Evolutionary conservation across 2,797 vertebrate genomes (phyloP).

Genomic region (Acanthis flammea): DNA sequence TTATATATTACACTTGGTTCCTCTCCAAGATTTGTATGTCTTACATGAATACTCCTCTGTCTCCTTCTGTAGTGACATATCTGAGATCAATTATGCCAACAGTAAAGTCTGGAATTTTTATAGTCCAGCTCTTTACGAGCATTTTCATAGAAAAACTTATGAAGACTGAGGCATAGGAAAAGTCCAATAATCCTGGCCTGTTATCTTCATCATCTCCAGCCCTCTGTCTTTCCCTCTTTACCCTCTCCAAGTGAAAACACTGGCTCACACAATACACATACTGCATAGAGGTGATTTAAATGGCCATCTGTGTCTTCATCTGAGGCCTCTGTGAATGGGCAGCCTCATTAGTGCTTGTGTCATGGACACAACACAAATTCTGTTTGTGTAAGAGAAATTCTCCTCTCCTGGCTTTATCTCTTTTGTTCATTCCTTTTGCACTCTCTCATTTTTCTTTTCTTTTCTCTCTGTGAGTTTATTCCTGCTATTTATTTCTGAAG

Average conservation of each 20-base stretch:
- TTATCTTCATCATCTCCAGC: slow-evolving; percentile 57
- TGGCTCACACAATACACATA: slow-evolving; percentile 6
- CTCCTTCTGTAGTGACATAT: slow-evolving; percentile 56
- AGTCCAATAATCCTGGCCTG: slow-evolving; percentile 46
- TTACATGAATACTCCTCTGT: slow-evolving; percentile 57
- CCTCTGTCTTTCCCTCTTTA: slow-evolving; percentile 33
- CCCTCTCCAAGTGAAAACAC: slow-evolving; percentile 22
- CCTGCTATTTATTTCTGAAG: background rate
- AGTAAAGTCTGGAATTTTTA: slow-evolving; percentile 63
- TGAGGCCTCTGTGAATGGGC: background rate
- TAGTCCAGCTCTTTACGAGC: slow-evolving; percentile 25
- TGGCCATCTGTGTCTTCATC: slow-evolving; percentile 45
- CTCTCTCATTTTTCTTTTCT: background rate
- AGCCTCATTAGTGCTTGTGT: slow-evolving; percentile 47
- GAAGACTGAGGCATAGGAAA: slow-evolving; percentile 45
- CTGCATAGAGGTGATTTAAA: slow-evolving; percentile 30
- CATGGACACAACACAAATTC: slow-evolving; percentile 7
- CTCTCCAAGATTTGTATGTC: slow-evolving; percentile 43
- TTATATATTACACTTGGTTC: slow-evolving; percentile 38
- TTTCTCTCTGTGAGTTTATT: background rate
- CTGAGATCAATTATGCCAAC: slow-evolving; percentile 59
- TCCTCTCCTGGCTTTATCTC: slow-evolving; percentile 7
- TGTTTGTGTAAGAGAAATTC: slow-evolving; percentile 46
- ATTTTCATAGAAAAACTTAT: slow-evolving; percentile 38
- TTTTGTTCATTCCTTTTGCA: background rate